These are phyloP conservation scores for Bothrops alternatus DNA, from an alignment of 2,797 vertebrate genomes.

Conservation along the genomic window DNA sequence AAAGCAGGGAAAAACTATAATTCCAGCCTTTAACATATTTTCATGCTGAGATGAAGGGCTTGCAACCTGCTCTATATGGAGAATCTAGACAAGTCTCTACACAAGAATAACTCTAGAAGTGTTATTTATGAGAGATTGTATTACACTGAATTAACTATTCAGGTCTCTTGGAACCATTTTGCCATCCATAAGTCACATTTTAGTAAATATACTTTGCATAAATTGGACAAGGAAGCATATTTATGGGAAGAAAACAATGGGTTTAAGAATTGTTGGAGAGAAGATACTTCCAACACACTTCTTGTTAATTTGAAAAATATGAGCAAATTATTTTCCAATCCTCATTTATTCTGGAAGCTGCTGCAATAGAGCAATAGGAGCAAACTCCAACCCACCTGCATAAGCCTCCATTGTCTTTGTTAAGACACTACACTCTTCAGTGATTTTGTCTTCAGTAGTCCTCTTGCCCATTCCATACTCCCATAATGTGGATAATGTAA, in stretches of 20 bases:
- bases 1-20: too few species aligned
- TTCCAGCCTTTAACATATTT: too few species aligned
- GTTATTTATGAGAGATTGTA: too few species aligned
- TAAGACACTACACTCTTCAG: not conserved
- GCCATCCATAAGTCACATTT: not conserved
- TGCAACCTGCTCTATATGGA: too few species aligned
- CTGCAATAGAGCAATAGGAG: not conserved
- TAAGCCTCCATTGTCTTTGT: not conserved
- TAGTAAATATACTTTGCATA: not conserved
- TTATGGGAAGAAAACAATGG: not conserved
- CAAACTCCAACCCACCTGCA: not conserved
- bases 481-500: not conserved
- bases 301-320: not conserved
- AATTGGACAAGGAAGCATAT: not conserved
- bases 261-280: not conserved
- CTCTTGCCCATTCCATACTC: not conserved
- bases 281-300: not conserved
- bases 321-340: not conserved
- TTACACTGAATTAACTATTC: too few species aligned
- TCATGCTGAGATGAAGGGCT: too few species aligned
- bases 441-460: not conserved
- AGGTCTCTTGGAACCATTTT: not conserved
- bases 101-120: not conserved
- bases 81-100: not conserved
- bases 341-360: not conserved